Evolutionary conservation across 2,888 invertebrate genomes (phyloP), one percentile per base, ranked within the genome.

Genomic region (Galeruca laticollis): DNA sequence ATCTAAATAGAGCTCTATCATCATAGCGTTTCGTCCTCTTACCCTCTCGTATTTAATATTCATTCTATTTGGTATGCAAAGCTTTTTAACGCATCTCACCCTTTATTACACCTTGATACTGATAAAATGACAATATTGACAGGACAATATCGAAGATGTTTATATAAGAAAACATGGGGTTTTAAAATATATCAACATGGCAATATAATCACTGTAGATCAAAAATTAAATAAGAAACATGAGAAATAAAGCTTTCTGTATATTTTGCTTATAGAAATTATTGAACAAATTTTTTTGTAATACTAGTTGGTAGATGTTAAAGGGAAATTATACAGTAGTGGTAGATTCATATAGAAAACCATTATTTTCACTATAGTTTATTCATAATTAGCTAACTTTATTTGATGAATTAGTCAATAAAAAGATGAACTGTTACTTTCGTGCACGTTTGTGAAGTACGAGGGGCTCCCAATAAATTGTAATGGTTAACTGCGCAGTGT

Each of bases 61-160:
- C 72, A 70, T 68, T 64, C 68, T 65, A 70, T 72, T 68, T 70
- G 62, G 62, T 72, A 72, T 72, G 72, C 72, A 72, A 72, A 72
- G 70, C 70, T 70, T 72, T 72, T 72, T 70, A 70, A 72, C 68
- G 43, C 61, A 51, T 59, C 51, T 68, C 69, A 67, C 69, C 21
- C 66, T 68, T 63, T 35, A 49, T 57, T 15, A 26, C 60, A 69
- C 63, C 56, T 62, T 49, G 69, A 63, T 60, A 26, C 49, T 37
- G 13, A 8, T 31, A 54, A 54, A 31, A 31, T n/a, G 31, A 57
- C 33, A 43, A 60, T 43, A 40, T 37, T 47, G 67, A 67, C 60
- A 31, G 54, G 60, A 26, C n/a, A 40, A 56, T 54, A 18, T 35
- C 21, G 51, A 20, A 54, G 52, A 62, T 52, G 51, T 52, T 62